Evolutionary conservation across 1,140 invertebrate genomes (phyloP), one percentile per base, ranked within the genome.

Genomic region (Anastatus disparis): DNA sequence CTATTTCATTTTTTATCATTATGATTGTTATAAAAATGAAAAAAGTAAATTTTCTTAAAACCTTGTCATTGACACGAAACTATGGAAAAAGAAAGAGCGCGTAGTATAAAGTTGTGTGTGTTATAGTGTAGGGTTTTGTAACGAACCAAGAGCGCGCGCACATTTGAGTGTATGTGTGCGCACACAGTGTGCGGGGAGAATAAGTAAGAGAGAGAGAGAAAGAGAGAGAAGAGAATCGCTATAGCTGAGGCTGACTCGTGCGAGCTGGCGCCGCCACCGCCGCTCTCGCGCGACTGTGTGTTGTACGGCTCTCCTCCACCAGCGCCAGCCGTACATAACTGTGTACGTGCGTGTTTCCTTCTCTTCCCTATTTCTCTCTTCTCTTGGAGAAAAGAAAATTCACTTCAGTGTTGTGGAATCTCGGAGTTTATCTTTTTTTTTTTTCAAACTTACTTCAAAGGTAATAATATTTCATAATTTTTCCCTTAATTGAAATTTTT

Each of bases 161-260:
- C 15, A 7, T n/a, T 31, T 10, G 20, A 12, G 3, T 26, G 10
- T 42, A 22, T 26, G 48, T 26, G 52, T 10, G n/a, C 22, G n/a
- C 27, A 15, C 53, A 8, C 13, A 8, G n/a, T n/a, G n/a, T n/a
- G 46, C 44, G 17, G 61, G 27, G 46, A 63, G 61, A 24, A 7
- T 7, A 22, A 61, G 55, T 27, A 52, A 29, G 56, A 31, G 61
- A 58, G 29, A 67, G 55, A 58, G 48, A 52, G 67, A 67, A 55
- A 56, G 44, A 46, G 38, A 55, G 63, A 66, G 55, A 29, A 22
- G n/a, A 55, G 22, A 74, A 38, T 68, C 52, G 53, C 56, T 50
- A n/a, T n/a, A n/a, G n/a, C n/a, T 1, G 29, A 22, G 10, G 31
- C 20, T 35, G 64, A 68, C 62, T 61, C 44, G 48, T 59, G 66